Conservation (phyloP, 2,113 vertebrate genomes). For the Seriola dumerili region DNA sequence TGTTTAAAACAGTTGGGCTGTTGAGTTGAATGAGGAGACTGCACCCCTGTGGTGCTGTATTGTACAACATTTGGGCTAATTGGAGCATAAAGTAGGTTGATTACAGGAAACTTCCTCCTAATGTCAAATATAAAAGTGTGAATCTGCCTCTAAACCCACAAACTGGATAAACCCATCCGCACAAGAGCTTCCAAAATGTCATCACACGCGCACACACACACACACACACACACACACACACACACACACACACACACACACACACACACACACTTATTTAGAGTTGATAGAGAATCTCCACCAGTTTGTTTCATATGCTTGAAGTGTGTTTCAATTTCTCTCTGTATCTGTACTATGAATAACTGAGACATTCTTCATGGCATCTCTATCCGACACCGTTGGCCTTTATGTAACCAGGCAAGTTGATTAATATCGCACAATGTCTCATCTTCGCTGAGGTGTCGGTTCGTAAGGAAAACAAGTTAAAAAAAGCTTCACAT, state of each 20-base stretch:
- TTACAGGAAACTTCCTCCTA: constrained; percentile 29
- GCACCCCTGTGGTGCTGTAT: constrained; percentile 48
- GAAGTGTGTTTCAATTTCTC: neutral
- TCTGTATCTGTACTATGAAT: neutral
- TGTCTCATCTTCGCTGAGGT: neutral
- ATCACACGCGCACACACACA: too few relatives aligned
- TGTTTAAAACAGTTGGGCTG: constrained; percentile 31
- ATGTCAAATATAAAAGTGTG: constrained; percentile 21
- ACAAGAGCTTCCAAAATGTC: neutral
- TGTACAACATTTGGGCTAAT: constrained; percentile 59
- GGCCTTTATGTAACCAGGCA: neutral
- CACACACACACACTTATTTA: neutral
- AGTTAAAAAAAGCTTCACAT: neutral
- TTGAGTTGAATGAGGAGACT: constrained; percentile 44
- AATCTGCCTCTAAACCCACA: neutral
- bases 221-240: too few relatives aligned
- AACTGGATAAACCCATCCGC: neutral
- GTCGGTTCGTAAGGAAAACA: neutral
- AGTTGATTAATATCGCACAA: neutral
- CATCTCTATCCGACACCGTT: neutral
- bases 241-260: too few relatives aligned
- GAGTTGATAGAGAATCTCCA: neutral
- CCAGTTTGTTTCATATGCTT: neutral
- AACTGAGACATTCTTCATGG: neutral
- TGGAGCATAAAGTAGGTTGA: constrained; percentile 62